These are phyloP conservation scores for Sciurus niger DNA, from an alignment of 2,113 vertebrate species.

Conservation along the genomic window DNA sequence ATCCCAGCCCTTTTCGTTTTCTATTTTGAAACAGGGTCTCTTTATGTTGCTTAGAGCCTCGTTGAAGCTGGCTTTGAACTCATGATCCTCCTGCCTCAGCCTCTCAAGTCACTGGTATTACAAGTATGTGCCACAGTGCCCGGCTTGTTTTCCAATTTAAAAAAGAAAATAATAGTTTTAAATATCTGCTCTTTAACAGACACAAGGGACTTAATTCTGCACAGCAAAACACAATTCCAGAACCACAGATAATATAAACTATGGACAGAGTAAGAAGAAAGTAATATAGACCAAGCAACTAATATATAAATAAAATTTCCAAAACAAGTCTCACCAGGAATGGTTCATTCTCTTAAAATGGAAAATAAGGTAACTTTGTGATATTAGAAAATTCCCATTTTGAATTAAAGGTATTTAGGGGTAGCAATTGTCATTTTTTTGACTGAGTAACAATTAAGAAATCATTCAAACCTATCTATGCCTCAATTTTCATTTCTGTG, in stretches of 20 bases:
- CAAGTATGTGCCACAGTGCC: no score
- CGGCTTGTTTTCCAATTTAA: neutral
- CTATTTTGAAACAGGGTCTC: no score
- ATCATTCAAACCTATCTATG: neutral
- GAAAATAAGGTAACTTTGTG: neutral
- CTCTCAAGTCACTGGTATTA: no score
- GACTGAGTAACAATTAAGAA: neutral
- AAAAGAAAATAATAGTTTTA: neutral
- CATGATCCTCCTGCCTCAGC: no score
- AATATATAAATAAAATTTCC: neutral
- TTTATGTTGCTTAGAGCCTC: no score
- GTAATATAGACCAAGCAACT: neutral
- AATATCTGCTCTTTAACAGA: neutral
- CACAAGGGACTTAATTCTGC: neutral
- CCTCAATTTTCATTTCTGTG: slow-evolving; percentile 25
- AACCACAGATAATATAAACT: neutral
- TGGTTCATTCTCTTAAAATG: neutral
- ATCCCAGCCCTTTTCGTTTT: no score
- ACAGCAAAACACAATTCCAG: neutral
- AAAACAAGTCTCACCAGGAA: neutral
- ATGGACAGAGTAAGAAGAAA: neutral
- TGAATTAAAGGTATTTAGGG: neutral
- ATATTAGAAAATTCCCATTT: neutral
- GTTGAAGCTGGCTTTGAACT: no score
- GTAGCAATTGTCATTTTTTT: neutral